phyloP scores from a whole-genome alignment of 1,140 invertebrate genomes.

The Sarcophaga peregrina region DNA sequence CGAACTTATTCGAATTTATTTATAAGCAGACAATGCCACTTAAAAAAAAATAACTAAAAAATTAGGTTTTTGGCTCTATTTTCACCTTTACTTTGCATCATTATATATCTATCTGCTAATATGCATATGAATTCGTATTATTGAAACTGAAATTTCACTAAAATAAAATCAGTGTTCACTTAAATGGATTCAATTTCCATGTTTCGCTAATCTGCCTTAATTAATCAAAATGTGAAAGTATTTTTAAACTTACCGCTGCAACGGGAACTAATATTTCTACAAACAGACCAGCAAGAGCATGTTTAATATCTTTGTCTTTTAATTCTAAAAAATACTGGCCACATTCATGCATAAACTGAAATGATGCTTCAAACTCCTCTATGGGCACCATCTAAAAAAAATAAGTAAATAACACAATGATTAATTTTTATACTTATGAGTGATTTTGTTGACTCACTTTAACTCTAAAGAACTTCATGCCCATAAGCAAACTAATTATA shows the following conservation, averaged over 20 bases:
- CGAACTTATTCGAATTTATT: too few relatives aligned
- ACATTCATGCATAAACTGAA: constrained; percentile 98
- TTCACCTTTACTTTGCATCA: too few relatives aligned
- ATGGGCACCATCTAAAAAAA: constrained; percentile 91
- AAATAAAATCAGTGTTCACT: too few relatives aligned
- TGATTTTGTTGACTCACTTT: constrained; percentile 53
- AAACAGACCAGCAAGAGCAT: constrained; percentile 96
- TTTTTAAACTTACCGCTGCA: constrained; percentile 81
- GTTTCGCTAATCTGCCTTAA: too few relatives aligned
- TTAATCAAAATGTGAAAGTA: too few relatives aligned
- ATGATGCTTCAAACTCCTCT: constrained; percentile 98
- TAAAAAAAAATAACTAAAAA: too few relatives aligned
- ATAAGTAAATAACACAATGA: not conserved
- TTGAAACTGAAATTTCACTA: too few relatives aligned
- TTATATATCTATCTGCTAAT: too few relatives aligned
- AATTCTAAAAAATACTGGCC: constrained; percentile 98
- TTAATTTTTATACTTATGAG: not conserved
- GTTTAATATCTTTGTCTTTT: constrained; percentile 98
- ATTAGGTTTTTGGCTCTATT: too few relatives aligned
- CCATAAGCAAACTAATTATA: constrained; percentile 97
- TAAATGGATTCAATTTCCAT: too few relatives aligned
- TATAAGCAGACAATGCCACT: too few relatives aligned
- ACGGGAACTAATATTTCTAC: constrained; percentile 99
- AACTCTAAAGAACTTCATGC: constrained; percentile 98
- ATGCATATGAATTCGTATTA: too few relatives aligned